Conservation (phyloP, 2,888 invertebrate genomes). For the Iphiclides podalirius region DNA sequence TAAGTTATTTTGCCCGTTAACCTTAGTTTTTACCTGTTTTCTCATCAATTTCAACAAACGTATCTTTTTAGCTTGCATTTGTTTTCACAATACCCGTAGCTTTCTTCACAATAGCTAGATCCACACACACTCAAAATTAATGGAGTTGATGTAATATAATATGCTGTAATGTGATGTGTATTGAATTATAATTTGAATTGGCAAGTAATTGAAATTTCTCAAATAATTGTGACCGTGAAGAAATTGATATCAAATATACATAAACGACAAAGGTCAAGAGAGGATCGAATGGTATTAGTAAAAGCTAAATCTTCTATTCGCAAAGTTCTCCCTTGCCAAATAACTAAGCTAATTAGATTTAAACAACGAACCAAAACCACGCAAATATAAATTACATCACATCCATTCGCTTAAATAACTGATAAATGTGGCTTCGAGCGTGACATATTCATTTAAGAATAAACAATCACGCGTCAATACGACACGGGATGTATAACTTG, state of each 20-base stretch:
- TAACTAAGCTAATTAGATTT: no score
- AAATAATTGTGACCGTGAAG: no score
- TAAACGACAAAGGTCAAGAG: no score
- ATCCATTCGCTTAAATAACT: conserved; percentile 3
- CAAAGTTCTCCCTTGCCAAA: no score
- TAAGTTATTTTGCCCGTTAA: no score
- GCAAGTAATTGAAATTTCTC: no score
- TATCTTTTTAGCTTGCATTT: conserved; percentile 26
- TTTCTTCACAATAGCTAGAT: conserved; percentile 4
- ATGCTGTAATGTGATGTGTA: no score
- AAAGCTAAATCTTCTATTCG: no score
- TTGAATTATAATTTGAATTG: no score
- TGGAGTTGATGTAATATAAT: conserved; percentile 1
- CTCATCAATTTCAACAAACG: background rate
- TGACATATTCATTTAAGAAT: background rate
- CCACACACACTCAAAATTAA: background rate
- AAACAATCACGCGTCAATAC: background rate
- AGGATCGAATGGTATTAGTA: no score
- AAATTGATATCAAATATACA: no score
- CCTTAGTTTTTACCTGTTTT: background rate
- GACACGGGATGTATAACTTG: background rate
- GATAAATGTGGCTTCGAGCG: conserved; percentile 2
- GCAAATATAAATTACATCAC: background rate
- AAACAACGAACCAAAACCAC: no score
- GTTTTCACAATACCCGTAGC: background rate